A percentile compares a stretch with the other conserved stretches of the same genome.
Conservation (phyloP, 2,113 vertebrate species). For the Pyrgilauda ruficollis region DNA sequence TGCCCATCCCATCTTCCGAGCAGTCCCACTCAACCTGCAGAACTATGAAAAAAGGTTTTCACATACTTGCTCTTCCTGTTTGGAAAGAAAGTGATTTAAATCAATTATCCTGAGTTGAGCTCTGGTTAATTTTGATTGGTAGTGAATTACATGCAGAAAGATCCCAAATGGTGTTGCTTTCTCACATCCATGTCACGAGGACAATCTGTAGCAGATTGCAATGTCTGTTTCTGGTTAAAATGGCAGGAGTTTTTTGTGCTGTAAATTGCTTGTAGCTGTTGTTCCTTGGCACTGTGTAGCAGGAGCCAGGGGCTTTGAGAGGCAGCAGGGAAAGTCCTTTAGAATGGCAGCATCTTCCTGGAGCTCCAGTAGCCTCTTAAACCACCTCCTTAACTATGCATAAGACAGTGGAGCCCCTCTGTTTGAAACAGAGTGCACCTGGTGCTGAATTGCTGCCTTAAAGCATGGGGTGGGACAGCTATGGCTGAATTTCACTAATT, state of each 20-base stretch:
- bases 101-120: background rate
- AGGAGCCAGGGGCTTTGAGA: background rate
- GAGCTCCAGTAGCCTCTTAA: background rate
- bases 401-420: background rate
- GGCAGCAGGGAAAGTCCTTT: background rate
- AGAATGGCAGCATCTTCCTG: background rate
- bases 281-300: background rate
- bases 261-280: background rate
- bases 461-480: background rate
- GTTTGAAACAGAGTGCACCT: background rate
- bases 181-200: background rate
- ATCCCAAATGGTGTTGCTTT: background rate
- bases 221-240: background rate
- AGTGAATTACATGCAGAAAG: background rate
- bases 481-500: background rate
- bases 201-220: background rate
- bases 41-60: background rate
- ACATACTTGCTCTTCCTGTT: background rate
- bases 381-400: background rate
- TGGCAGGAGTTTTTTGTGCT: background rate
- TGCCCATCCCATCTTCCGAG: background rate
- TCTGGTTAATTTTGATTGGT: background rate
- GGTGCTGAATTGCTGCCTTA: background rate
- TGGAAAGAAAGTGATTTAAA: background rate
- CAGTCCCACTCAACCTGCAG: background rate